Percentiles rank a stretch among this genome's conserved stretches.
Conservation (phyloP, 2,888 invertebrate species). For the Chaetoderma sp. region DNA sequence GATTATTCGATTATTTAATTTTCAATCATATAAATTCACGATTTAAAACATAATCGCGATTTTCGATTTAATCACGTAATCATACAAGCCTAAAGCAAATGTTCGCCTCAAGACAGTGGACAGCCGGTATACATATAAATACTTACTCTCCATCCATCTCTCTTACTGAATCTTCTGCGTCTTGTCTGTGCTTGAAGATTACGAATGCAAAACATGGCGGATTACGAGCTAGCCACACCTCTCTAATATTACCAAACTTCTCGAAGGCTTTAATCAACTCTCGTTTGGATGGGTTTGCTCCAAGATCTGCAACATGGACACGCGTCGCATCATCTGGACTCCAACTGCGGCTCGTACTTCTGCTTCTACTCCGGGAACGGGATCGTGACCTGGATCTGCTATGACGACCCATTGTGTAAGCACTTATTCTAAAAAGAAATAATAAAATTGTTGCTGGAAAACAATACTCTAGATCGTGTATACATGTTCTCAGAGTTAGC, state of each 20-base stretch:
- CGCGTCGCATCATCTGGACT: slow-evolving; percentile 68
- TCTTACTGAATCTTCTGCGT: slow-evolving; percentile 81
- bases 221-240: slow-evolving; percentile 75
- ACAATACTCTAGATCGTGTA: too few species aligned
- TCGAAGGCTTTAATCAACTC: slow-evolving; percentile 74
- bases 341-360: slow-evolving; percentile 30
- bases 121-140: too few species aligned
- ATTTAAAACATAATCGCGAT: too few species aligned
- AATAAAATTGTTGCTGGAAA: too few species aligned
- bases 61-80: too few species aligned
- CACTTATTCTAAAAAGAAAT: too few species aligned
- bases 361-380: slow-evolving; percentile 20
- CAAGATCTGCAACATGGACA: slow-evolving; percentile 73
- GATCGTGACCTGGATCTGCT: slow-evolving; percentile 5
- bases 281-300: slow-evolving; percentile 72
- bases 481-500: too few species aligned
- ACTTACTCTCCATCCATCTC: slow-evolving; percentile 82
- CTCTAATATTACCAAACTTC: slow-evolving; percentile 73
- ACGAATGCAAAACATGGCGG: slow-evolving; percentile 77
- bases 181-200: slow-evolving; percentile 73
- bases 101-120: too few species aligned
- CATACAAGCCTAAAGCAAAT: too few species aligned
- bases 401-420: too few species aligned
- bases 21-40: too few species aligned
- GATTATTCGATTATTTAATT: too few species aligned